A percentile compares a stretch with the other conserved stretches of the same genome.
These are phyloP conservation scores for Vireo altiloquus DNA, from an alignment of 2,113 vertebrate species.

Conservation along the genomic window DNA sequence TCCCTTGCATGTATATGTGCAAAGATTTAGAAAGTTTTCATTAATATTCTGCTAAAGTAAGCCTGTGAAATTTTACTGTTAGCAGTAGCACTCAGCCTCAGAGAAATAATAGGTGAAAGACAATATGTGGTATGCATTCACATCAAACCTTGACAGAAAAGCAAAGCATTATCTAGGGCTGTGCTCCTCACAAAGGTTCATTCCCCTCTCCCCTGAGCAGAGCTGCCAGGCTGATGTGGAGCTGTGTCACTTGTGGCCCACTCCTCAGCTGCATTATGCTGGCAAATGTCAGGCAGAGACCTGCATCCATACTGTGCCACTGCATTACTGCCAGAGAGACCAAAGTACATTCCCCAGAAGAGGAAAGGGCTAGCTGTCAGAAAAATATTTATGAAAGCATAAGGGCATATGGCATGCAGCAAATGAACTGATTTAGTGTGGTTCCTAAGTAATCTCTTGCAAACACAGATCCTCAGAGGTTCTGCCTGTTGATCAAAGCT, in stretches of 20 bases:
- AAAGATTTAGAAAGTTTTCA: conserved; percentile 41
- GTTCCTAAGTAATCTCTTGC: not conserved
- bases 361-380: not conserved
- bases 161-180: not conserved
- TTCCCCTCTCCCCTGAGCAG: not conserved
- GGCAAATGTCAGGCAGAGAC: not conserved
- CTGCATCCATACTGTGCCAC: not conserved
- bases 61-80: conserved; percentile 36
- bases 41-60: conserved; percentile 52
- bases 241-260: not conserved
- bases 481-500: not conserved
- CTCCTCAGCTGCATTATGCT: not conserved
- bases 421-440: not conserved
- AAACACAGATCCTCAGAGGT: not conserved
- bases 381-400: not conserved
- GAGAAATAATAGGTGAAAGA: conserved; percentile 43
- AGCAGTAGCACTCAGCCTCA: not conserved
- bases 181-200: not conserved
- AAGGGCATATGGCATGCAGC: not conserved
- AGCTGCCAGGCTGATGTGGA: not conserved
- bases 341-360: not conserved
- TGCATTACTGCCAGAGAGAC: not conserved
- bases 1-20: not conserved
- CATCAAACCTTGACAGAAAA: not conserved
- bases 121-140: not conserved